Base-by-base conservation (phyloP, 2,797 vertebrate species). In the Huso huso region DNA sequence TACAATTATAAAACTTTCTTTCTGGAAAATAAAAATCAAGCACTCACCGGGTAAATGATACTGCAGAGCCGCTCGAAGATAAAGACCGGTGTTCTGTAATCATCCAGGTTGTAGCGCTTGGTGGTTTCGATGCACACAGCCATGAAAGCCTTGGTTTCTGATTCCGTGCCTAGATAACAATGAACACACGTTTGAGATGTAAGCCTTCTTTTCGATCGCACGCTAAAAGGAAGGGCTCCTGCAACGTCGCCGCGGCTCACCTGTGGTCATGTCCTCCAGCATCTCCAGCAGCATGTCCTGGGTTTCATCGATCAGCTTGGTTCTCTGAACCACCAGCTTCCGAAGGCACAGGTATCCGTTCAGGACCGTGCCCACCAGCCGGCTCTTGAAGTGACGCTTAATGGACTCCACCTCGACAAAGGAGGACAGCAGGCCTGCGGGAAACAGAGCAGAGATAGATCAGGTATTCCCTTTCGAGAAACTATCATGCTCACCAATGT, bases 251-350 rank as follows among this genome's bases (percentile, higher is more conserved):
- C 8, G 10, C 7, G 3, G 15, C 0, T 62, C 74, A 99, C 97
- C 96, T 90, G 97, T 99, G 6, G 97, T 99, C 97, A 99, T 99
- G 83, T 99, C 96, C 78, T 99, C 97, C 75, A 99, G 89, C 97
- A 99, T 99, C 87, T 99, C 97, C 53, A 99, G 85, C 76, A 99
- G 85, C 96, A 99, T 98, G 79, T 99, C 96, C 84, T 99, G 97
- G 3, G 97, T 99, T 82, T 99, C 96, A 57, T 99, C 97, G 0
- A 99, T 97, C 69, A 99, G 90, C 76, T 99, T 99, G 12, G 96
- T 99, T 68, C 97, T 92, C 85, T 99, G 97, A 53, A 99, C 95
- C 73, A 99, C 95, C 75, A 99, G 75, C 77, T 99, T 99, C 72
- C 97, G 88, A 69, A 99, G 83, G 72, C 97, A 99, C 75, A 99